Base-by-base conservation (phyloP, 1,140 invertebrate species). In the Telenomus remus region DNA sequence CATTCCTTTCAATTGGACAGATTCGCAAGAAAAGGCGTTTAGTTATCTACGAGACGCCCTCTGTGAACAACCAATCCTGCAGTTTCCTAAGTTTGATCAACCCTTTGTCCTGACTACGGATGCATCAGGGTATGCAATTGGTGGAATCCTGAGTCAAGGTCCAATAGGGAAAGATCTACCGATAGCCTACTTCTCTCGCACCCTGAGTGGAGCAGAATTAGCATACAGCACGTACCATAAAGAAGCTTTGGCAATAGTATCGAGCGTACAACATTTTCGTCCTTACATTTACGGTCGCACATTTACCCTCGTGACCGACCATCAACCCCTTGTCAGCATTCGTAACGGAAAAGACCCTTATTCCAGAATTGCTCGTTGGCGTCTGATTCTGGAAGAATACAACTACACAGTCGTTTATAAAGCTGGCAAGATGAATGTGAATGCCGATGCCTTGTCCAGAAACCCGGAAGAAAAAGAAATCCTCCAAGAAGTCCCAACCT, bases 121-220 rank as follows among this genome's bases (percentile, higher is more conserved):
- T 12, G 51, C 51, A 2, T 55, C 51, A 0, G 51, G 51, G 1
- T 42, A 16, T 11, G 51, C 51, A 14, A 55, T 55, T 14, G 51
- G 51, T 43, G n/a, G 51, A 9, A 55, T 55, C 16, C 8, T 55
- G 15, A 55, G 51, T 27, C 51, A 55, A 43, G 51, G 51, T 6
- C 37, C 51, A 9, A n/a, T 55, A 6, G 51, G 51, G 0, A 55
- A 43, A 19, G 51, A 55, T n/a, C n/a, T 43, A 8, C 51, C 51
- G 1, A 51, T 51, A 0, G 49, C 49, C 0, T 51, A 51, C 10
- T 51, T 9, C 37, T 51, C 49, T 7, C 51, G 51, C 6, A 55
- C 39, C 0, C 13, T 55, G 14, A 39, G 9, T 9, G n/a, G 37
- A 4, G 9, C 37, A 1, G 37, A 39, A 39, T n/a, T 3, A 2